phyloP scores from a whole-genome alignment of 2,888 invertebrate species.

The Phaedon cochleariae region DNA sequence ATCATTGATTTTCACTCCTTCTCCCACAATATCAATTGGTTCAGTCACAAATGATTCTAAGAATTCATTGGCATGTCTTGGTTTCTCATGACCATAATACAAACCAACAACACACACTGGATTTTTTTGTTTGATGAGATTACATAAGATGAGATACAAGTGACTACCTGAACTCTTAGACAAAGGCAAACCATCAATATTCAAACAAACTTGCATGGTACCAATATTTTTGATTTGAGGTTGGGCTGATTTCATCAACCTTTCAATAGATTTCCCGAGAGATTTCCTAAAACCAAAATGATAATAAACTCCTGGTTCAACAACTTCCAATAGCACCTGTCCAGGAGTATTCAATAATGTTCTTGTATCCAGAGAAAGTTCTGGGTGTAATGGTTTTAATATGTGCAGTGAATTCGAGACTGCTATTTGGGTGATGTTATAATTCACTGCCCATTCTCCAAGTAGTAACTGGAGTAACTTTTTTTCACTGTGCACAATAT shows the following conservation, averaged over 20 bases:
- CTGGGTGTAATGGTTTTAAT: constrained; percentile 4
- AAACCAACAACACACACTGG: too few species aligned
- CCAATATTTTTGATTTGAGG: neutral
- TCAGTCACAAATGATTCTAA: too few species aligned
- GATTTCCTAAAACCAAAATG: constrained; percentile 27
- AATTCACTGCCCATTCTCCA: neutral
- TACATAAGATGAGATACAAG: neutral
- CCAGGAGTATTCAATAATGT: neutral
- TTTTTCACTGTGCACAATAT: too few species aligned
- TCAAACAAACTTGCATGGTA: neutral
- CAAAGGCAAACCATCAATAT: too few species aligned
- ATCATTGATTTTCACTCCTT: too few species aligned
- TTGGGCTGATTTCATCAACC: neutral
- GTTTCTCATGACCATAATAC: too few species aligned
- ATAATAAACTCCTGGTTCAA: constrained; percentile 16
- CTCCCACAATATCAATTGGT: constrained; percentile 10
- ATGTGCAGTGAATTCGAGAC: constrained; percentile 5
- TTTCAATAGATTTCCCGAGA: constrained; percentile 6
- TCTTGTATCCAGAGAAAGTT: neutral
- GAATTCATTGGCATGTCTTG: too few species aligned
- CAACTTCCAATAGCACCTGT: neutral
- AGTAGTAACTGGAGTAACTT: too few species aligned
- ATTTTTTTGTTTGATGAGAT: constrained; percentile 5
- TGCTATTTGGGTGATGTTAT: constrained; percentile 2
- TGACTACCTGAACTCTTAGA: too few species aligned